phyloP scores from a whole-genome alignment of 2,797 vertebrate genomes.

The Gymnodraco acuticeps region DNA sequence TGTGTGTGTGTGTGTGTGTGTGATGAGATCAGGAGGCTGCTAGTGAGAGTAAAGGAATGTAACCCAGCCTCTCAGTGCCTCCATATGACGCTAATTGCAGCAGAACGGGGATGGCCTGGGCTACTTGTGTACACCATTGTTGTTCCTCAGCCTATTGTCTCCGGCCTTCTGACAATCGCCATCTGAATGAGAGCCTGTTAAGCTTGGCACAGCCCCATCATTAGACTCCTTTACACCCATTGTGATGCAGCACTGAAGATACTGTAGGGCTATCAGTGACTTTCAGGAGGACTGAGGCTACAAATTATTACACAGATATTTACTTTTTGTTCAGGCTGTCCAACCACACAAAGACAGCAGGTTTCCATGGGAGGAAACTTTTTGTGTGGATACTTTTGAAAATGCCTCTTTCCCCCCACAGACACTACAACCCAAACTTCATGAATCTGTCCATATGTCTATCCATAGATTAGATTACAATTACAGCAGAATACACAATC shows the following conservation, averaged over 20 bases:
- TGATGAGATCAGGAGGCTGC: conserved; percentile 63
- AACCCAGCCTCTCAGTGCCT: conserved; percentile 58
- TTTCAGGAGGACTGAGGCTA: conserved; percentile 35
- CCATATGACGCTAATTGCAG: conserved; percentile 80
- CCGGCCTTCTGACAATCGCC: conserved; percentile 64
- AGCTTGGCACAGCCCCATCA: conserved; percentile 69
- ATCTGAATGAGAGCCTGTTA: conserved; percentile 74
- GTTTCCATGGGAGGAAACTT: conserved; percentile 2
- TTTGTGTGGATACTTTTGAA: neutral
- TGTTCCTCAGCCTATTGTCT: conserved; percentile 72
- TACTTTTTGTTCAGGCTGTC: conserved; percentile 17
- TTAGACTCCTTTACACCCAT: conserved; percentile 72
- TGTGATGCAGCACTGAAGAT: conserved; percentile 67
- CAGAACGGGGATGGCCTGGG: conserved; percentile 65
- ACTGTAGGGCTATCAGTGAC: conserved; percentile 68
- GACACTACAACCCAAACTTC: neutral
- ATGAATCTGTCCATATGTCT: too few relatives aligned
- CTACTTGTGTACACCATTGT: conserved; percentile 77
- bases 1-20: conserved; percentile 48
- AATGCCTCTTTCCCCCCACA: neutral
- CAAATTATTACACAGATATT: conserved; percentile 26
- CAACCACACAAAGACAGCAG: conserved; percentile 21
- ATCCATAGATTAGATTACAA: neutral
- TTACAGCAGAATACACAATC: neutral
- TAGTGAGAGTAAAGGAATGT: conserved; percentile 78